Evolutionary conservation across 2,797 vertebrate species (phyloP).

Genomic region (Anabacerthia variegaticeps): DNA sequence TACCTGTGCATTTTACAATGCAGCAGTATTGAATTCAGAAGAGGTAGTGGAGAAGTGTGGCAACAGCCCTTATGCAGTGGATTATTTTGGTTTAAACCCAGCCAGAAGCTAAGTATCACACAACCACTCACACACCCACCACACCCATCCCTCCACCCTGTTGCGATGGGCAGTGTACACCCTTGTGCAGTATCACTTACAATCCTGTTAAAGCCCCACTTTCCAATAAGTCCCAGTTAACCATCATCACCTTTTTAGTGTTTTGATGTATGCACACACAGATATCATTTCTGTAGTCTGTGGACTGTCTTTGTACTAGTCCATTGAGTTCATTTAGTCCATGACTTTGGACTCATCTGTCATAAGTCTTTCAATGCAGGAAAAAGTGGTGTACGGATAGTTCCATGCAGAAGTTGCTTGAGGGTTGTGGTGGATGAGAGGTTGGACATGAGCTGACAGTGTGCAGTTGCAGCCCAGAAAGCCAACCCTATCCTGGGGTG

Average conservation of each 20-base stretch:
- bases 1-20: not conserved
- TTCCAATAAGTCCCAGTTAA: not conserved
- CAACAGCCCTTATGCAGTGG: not conserved
- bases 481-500: rapidly evolving
- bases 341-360: not conserved
- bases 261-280: not conserved
- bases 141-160: rapidly evolving
- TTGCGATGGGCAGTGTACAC: not conserved
- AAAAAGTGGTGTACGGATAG: not conserved
- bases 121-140: not conserved
- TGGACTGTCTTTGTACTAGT: not conserved
- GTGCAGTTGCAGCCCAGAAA: not conserved
- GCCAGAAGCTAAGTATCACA: not conserved
- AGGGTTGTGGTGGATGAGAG: rapidly evolving
- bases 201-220: not conserved
- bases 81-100: not conserved
- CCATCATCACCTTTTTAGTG: not conserved
- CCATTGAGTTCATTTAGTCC: not conserved
- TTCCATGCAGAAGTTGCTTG: not conserved
- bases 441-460: not conserved
- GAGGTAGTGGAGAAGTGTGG: not conserved
- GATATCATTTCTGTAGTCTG: not conserved
- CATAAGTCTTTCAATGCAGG: not conserved
- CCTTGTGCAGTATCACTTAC: not conserved
- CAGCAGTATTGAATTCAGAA: not conserved